Evolutionary conservation across 1,140 invertebrate species (phyloP).

Genomic region (Achroia grisella): DNA sequence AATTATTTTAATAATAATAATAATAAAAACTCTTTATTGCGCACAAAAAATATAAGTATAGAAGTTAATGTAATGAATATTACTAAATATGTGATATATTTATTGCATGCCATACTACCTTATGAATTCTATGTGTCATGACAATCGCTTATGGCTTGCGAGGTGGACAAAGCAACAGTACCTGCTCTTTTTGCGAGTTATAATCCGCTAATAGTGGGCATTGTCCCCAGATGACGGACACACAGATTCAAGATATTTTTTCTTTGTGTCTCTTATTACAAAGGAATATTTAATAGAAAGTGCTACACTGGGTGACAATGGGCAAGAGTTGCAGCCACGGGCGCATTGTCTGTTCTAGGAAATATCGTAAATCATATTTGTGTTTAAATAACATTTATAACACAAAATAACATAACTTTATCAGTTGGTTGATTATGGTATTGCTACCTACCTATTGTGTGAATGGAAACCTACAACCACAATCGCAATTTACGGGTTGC

Average conservation of each 20-base stretch:
- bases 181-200: slow-evolving; percentile 58
- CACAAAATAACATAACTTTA: slow-evolving; percentile 8
- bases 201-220: slow-evolving; percentile 62
- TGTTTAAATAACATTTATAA: slow-evolving; percentile 10
- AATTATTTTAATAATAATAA: no score
- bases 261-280: not conserved
- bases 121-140: no score
- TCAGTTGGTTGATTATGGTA: slow-evolving; percentile 5
- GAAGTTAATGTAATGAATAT: no score
- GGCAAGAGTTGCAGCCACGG: slow-evolving; percentile 32
- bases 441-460: not conserved
- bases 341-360: slow-evolving; percentile 21
- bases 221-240: slow-evolving; percentile 59
- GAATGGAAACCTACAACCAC: no score
- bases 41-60: no score
- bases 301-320: slow-evolving; percentile 20
- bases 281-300: slow-evolving; percentile 1
- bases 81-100: no score
- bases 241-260: slow-evolving; percentile 11
- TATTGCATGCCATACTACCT: no score
- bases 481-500: no score
- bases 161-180: slow-evolving; percentile 18
- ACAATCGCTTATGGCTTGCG: slow-evolving; percentile 1
- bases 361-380: slow-evolving; percentile 40
- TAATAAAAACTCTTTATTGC: no score